Evolutionary conservation across 2,797 vertebrate genomes (phyloP).

Genomic region (Botia kubotai): DNA sequence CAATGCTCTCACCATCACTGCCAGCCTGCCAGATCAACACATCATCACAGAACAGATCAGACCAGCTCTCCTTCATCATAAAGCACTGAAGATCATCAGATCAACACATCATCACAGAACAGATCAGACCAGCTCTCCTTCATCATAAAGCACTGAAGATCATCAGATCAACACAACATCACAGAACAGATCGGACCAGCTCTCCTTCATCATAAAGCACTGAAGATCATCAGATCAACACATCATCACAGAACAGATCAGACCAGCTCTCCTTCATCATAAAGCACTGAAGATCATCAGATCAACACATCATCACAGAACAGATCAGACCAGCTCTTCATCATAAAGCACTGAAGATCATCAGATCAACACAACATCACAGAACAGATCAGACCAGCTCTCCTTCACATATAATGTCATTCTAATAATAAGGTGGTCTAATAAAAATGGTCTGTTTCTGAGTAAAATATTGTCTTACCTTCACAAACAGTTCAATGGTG

Average conservation of each 20-base stretch:
- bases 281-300: constrained; percentile 84
- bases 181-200: no score
- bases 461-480: constrained; percentile 67
- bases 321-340: neutral
- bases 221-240: no score
- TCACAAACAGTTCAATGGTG: constrained; percentile 76
- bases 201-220: no score
- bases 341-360: neutral
- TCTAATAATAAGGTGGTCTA: neutral
- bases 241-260: no score
- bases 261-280: no score
- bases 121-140: no score
- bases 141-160: no score
- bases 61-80: neutral
- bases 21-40: constrained; percentile 80
- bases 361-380: no score
- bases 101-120: no score
- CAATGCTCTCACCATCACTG: constrained; percentile 91
- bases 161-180: no score
- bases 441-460: neutral
- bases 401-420: no score
- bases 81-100: neutral
- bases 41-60: neutral
- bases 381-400: no score
- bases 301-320: neutral